Percentiles rank a stretch among this genome's conserved stretches.
These are phyloP conservation scores for Drosophila mimica DNA, from an alignment of 2,888 invertebrate genomes.

Conservation along the genomic window DNA sequence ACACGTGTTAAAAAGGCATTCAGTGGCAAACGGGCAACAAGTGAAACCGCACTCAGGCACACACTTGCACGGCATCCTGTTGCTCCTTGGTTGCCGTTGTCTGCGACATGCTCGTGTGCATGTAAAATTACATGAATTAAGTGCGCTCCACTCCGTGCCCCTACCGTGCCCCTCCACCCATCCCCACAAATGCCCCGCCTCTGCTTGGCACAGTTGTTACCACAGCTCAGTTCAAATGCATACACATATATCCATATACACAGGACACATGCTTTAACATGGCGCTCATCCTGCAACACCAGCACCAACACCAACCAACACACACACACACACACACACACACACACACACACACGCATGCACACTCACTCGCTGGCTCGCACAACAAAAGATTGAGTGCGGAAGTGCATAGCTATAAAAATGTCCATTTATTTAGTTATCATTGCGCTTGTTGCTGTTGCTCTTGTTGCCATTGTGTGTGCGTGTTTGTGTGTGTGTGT, in stretches of 20 bases:
- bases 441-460: conserved; percentile 72
- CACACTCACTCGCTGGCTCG: conserved; percentile 31
- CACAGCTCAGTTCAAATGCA: conserved; percentile 50
- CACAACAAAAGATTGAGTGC: conserved; percentile 78
- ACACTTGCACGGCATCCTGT: conserved; percentile 72
- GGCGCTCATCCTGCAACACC: conserved; percentile 71
- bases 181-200: not conserved
- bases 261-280: conserved; percentile 73
- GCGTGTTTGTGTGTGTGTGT: conserved; percentile 13
- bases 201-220: conserved; percentile 40
- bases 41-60: conserved; percentile 72
- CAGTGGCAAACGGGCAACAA: conserved; percentile 70
- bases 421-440: conserved; percentile 81
- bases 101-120: conserved; percentile 66
- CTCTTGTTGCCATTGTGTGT: conserved; percentile 42
- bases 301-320: conserved; percentile 27
- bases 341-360: conserved; percentile 32
- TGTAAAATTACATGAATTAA: conserved; percentile 81
- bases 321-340: conserved; percentile 16
- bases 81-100: conserved; percentile 62
- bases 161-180: conserved; percentile 41
- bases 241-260: conserved; percentile 50
- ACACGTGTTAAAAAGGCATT: conserved; percentile 55
- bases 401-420: conserved; percentile 81
- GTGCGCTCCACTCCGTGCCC: conserved; percentile 61